Conservation (phyloP, 2,113 vertebrate genomes). For the Vulpes lagopus region DNA sequence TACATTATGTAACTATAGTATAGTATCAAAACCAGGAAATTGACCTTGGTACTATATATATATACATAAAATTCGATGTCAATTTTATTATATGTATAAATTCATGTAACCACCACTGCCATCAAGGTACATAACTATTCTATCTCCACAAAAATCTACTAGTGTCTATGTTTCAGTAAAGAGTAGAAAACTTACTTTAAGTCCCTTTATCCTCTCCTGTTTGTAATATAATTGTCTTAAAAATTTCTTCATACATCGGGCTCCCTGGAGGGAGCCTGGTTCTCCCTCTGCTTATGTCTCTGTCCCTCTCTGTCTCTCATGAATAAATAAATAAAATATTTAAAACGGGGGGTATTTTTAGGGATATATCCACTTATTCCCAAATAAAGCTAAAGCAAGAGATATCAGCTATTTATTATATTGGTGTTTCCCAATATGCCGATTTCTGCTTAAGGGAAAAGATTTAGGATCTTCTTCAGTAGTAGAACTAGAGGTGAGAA, state of each 20-base stretch:
- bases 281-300: too few relatives aligned
- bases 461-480: not conserved
- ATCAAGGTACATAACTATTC: not conserved
- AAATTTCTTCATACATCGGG: not conserved
- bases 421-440: not conserved
- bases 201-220: not conserved
- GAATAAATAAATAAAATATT: not conserved
- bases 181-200: not conserved
- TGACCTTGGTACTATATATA: not conserved
- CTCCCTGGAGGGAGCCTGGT: too few relatives aligned
- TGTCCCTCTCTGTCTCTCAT: too few relatives aligned
- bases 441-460: not conserved
- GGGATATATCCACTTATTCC: not conserved
- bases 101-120: not conserved
- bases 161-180: not conserved
- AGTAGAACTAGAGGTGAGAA: not conserved
- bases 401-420: not conserved
- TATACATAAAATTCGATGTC: not conserved
- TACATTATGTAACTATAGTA: not conserved
- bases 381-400: not conserved
- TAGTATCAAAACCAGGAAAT: not conserved
- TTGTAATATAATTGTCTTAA: not conserved
- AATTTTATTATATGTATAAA: not conserved
- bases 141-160: not conserved
- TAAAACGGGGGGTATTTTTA: not conserved